Evolutionary conservation across 2,888 invertebrate species (phyloP).

Genomic region (Pollenia angustigena): DNA sequence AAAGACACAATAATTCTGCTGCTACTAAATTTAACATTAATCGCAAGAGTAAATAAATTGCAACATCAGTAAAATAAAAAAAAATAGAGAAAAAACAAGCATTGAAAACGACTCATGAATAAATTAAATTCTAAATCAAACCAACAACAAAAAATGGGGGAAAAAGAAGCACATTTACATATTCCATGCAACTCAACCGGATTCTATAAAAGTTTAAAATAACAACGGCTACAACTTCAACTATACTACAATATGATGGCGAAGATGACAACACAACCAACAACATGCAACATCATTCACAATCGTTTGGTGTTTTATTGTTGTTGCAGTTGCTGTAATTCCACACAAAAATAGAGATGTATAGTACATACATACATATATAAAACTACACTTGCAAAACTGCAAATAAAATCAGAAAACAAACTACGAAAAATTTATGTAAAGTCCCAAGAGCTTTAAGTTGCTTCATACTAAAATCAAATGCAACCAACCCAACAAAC

Average conservation of each 20-base stretch:
- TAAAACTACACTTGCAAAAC: constrained; percentile 11
- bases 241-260: constrained; percentile 1
- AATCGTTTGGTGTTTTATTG: constrained; percentile 1
- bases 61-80: constrained; percentile 3
- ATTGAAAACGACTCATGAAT: constrained; percentile 70
- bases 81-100: constrained; percentile 2
- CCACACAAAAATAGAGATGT: constrained; percentile 15
- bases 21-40: constrained; percentile 58
- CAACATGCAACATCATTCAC: constrained; percentile 62
- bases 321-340: constrained; percentile 27
- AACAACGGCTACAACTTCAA: constrained; percentile 4
- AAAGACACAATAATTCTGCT: constrained; percentile 34
- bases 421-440: constrained; percentile 13
- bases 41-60: constrained; percentile 65
- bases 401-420: constrained; percentile 38
- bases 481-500: constrained; percentile 16
- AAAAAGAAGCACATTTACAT: constrained; percentile 11
- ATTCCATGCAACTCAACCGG: constrained; percentile 44
- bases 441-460: constrained; percentile 53
- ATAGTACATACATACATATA: neutral
- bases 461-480: constrained; percentile 52
- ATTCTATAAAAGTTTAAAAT: constrained; percentile 44
- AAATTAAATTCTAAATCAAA: constrained; percentile 68
- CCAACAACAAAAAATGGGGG: constrained; percentile 19
- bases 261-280: constrained; percentile 45